Conservation (phyloP, 1,140 invertebrate species). For the Helicoverpa zea region DNA sequence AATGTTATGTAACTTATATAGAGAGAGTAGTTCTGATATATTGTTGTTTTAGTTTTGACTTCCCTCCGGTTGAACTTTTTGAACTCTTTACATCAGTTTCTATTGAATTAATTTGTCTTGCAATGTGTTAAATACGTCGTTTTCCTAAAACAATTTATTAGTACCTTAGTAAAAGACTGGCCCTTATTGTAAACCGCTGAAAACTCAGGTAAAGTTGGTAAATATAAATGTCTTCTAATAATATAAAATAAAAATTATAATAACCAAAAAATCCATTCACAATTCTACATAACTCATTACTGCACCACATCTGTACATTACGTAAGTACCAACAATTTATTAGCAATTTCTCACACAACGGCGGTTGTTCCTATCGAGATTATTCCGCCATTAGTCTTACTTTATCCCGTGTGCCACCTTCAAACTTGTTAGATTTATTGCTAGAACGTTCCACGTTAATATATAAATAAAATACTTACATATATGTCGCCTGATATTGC, state of each 20-base stretch:
- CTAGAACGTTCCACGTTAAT: constrained; percentile 1
- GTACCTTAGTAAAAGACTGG: too few relatives aligned
- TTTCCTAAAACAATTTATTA: too few relatives aligned
- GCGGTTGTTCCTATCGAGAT: constrained; percentile 24
- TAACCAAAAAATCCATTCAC: neutral
- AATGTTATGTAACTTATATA: neutral
- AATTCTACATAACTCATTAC: neutral
- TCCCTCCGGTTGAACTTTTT: neutral
- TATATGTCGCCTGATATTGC: neutral
- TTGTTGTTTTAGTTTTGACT: neutral
- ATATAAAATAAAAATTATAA: too few relatives aligned
- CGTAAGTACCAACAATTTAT: constrained; percentile 12
- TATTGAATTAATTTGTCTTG: too few relatives aligned
- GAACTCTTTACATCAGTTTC: too few relatives aligned
- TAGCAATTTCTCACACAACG: constrained; percentile 22
- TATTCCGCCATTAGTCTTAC: constrained; percentile 44
- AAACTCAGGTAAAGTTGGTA: too few relatives aligned
- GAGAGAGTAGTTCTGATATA: neutral
- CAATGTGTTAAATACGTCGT: too few relatives aligned
- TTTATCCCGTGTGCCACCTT: constrained; percentile 38
- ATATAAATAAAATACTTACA: constrained; percentile 10
- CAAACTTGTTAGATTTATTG: constrained; percentile 46
- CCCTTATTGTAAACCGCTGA: too few relatives aligned
- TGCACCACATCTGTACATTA: neutral
- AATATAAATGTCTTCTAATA: too few relatives aligned